Percentiles rank a stretch among this genome's conserved stretches.
Conservation (phyloP, 2,797 vertebrate genomes). For the Microcaecilia unicolor region DNA sequence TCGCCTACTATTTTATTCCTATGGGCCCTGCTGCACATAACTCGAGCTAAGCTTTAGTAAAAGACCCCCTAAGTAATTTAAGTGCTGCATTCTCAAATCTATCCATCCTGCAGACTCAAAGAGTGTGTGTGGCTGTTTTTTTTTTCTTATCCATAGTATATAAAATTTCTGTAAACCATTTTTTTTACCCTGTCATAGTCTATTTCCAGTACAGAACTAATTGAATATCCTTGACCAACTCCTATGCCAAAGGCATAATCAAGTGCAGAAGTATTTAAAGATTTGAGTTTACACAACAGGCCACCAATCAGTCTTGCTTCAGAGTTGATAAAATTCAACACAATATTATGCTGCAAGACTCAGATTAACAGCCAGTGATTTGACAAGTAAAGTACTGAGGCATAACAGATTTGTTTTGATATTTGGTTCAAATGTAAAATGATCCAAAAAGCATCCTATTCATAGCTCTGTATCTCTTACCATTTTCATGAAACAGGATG, state of each 20-base stretch:
- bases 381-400: slow-evolving; percentile 14
- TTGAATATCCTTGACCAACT: slow-evolving; percentile 28
- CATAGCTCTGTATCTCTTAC: too few species aligned
- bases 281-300: slow-evolving; percentile 26
- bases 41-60: too few species aligned
- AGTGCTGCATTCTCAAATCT: too few species aligned
- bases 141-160: slow-evolving; percentile 5
- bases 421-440: too few species aligned
- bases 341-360: slow-evolving; percentile 7
- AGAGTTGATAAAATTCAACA: slow-evolving; percentile 34
- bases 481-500: too few species aligned
- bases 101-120: too few species aligned
- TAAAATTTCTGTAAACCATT: slow-evolving; percentile 9
- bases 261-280: slow-evolving; percentile 33
- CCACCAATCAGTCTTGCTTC: slow-evolving; percentile 35
- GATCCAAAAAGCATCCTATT: too few species aligned
- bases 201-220: slow-evolving; percentile 14
- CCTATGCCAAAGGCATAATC: slow-evolving; percentile 29
- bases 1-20: too few species aligned
- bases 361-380: slow-evolving; percentile 6
- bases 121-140: too few species aligned
- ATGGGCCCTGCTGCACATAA: too few species aligned
- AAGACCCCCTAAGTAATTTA: too few species aligned
- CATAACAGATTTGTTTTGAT: slow-evolving; percentile 11
- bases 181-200: background rate